phyloP scores from a whole-genome alignment of 2,888 invertebrate genomes.

The Diarsia mendica region DNA sequence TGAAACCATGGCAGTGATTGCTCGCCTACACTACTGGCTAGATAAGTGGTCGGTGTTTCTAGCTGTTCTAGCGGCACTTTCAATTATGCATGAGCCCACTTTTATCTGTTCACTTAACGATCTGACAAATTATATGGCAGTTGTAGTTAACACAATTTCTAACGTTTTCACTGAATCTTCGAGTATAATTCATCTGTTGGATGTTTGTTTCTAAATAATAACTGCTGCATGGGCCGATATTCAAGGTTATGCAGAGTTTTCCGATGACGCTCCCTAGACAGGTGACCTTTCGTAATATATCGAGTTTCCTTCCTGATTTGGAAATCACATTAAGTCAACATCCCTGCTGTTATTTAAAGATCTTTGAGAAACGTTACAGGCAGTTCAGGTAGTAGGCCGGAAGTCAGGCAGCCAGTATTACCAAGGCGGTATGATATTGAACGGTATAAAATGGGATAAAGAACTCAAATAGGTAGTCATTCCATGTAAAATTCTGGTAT shows the following conservation, averaged over 20 bases:
- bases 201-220: neutral
- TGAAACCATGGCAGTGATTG: slow-evolving; percentile 53
- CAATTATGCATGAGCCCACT: slow-evolving; percentile 78
- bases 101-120: slow-evolving; percentile 76
- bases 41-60: slow-evolving; percentile 66
- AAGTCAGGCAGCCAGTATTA: neutral
- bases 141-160: slow-evolving; percentile 74
- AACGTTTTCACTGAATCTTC: slow-evolving; percentile 58
- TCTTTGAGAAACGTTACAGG: neutral
- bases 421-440: neutral
- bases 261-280: no score
- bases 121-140: slow-evolving; percentile 79
- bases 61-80: slow-evolving; percentile 75
- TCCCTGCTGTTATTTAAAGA: neutral
- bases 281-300: neutral
- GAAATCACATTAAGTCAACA: no score
- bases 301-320: neutral
- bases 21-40: slow-evolving; percentile 60
- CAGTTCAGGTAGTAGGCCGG: neutral
- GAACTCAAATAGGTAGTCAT: neutral
- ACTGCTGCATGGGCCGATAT: neutral
- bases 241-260: no score
- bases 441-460: neutral
- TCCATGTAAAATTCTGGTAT: neutral
- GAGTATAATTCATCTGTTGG: slow-evolving; percentile 61